These are phyloP conservation scores for Panulirus ornatus DNA, from an alignment of 1,140 invertebrate genomes.

Conservation along the genomic window DNA sequence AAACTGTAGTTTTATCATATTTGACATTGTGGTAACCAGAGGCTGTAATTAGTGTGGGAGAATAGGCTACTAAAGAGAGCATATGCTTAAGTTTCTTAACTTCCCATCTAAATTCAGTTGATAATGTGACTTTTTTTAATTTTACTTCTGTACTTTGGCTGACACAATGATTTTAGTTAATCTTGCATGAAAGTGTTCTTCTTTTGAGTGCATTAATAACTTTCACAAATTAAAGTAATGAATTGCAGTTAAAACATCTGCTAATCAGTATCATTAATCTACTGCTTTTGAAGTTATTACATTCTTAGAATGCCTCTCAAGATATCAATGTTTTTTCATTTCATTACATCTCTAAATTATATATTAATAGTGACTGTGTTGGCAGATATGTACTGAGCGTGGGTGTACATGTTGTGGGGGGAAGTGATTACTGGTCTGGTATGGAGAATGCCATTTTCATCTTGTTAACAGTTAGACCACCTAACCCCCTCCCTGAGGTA, in stretches of 20 bases:
- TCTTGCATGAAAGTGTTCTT: too few species aligned
- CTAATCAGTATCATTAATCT: not conserved
- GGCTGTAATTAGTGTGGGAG: too few species aligned
- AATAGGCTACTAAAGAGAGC: too few species aligned
- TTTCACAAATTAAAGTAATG: not conserved
- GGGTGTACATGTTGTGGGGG: conserved; percentile 26
- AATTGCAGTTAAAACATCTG: not conserved
- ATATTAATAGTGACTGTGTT: not conserved
- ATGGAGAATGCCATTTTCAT: conserved; percentile 35
- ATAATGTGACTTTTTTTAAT: too few species aligned
- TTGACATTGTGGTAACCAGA: too few species aligned
- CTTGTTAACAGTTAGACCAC: conserved; percentile 25
- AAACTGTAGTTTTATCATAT: too few species aligned
- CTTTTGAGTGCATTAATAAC: not conserved
- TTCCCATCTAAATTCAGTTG: too few species aligned
- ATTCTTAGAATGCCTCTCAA: not conserved
- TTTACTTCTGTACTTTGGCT: too few species aligned
- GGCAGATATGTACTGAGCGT: conserved; percentile 26
- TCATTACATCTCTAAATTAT: not conserved
- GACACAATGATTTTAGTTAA: too few species aligned
- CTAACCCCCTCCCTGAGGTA: conserved; percentile 31
- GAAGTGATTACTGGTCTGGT: conserved; percentile 7
- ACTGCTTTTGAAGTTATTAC: not conserved
- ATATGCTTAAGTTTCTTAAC: too few species aligned
- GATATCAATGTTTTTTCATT: not conserved